phyloP scores from a whole-genome alignment of 1,140 invertebrate species.

The Eumeta japonica region DNA sequence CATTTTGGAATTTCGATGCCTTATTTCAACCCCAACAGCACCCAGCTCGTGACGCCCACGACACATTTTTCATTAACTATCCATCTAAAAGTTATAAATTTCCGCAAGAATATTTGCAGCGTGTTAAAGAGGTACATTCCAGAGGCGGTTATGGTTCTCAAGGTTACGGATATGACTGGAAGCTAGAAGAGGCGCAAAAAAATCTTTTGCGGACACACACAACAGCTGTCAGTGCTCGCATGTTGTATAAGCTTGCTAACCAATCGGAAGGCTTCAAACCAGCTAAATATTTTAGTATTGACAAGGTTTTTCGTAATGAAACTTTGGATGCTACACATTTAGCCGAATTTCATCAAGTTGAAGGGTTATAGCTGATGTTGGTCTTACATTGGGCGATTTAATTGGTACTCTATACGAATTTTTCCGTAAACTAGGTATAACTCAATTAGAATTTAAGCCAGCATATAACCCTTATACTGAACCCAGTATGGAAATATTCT shows the following conservation, averaged over 20 bases:
- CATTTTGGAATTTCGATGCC: constrained; percentile 99
- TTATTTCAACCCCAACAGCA: constrained; percentile 99
- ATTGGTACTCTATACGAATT: constrained; percentile 91
- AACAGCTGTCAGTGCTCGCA: constrained; percentile 93
- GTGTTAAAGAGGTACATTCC: constrained; percentile 89
- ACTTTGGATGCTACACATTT: constrained; percentile 98
- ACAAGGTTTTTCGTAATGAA: constrained; percentile 98
- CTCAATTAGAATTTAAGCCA: constrained; percentile 93
- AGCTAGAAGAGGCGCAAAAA: constrained; percentile 92
- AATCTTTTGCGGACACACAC: constrained; percentile 97
- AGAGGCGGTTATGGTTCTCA: constrained; percentile 89
- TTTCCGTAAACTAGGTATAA: constrained; percentile 92
- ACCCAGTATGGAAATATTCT: constrained; percentile 99
- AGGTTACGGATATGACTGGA: constrained; percentile 89
- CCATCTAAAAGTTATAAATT: constrained; percentile 74
- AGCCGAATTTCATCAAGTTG: constrained; percentile 98
- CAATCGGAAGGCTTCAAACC: constrained; percentile 79
- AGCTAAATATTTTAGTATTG: constrained; percentile 96
- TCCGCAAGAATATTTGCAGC: constrained; percentile 85
- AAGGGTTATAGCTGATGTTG: constrained; percentile 94
- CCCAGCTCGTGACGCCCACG: constrained; percentile 97
- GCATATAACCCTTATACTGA: constrained; percentile 99
- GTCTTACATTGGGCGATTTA: constrained; percentile 88
- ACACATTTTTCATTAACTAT: constrained; percentile 95
- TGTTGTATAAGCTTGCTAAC: constrained; percentile 89